Conservation (phyloP, 2,113 vertebrate genomes). For the Coryphaenoides rupestris region DNA sequence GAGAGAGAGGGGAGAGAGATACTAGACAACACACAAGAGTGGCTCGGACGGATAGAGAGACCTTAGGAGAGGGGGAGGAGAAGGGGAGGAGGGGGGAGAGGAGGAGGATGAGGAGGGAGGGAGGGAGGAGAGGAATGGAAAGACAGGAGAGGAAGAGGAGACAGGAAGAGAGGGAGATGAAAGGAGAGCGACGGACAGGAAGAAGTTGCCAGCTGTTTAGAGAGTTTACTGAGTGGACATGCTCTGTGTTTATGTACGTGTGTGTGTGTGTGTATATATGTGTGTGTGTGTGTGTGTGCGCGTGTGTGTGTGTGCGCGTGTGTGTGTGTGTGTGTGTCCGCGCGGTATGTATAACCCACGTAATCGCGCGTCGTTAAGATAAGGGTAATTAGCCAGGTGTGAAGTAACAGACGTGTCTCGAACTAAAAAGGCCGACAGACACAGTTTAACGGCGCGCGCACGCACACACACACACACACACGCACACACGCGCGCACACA, state of each 20-base stretch:
- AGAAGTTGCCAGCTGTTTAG: conserved; percentile 82
- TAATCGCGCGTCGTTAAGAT: too few relatives aligned
- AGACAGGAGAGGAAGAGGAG: conserved; percentile 42
- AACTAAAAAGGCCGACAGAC: too few relatives aligned
- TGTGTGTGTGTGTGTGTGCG: conserved; percentile 22
- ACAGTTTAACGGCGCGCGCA: neutral
- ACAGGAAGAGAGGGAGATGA: neutral
- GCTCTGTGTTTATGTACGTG: conserved; percentile 5
- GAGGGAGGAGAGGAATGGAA: conserved; percentile 15
- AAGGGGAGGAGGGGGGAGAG: neutral
- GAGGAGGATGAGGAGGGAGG: conserved; percentile 19
- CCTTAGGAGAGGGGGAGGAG: conserved; percentile 9
- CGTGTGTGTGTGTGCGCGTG: neutral
- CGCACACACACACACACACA: neutral
- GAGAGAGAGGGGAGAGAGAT: too few relatives aligned
- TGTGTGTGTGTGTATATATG: conserved; percentile 20
- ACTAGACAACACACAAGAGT: too few relatives aligned
- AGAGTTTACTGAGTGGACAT: conserved; percentile 53
- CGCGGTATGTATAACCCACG: too few relatives aligned
- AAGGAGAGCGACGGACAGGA: neutral
- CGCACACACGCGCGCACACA: neutral
- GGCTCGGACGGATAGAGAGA: too few relatives aligned
- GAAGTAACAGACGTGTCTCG: too few relatives aligned
- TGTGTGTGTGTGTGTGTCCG: too few relatives aligned
- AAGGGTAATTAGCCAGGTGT: too few relatives aligned